These are phyloP conservation scores for Octomys mimax DNA, from an alignment of 2,797 vertebrate species.

Conservation along the genomic window DNA sequence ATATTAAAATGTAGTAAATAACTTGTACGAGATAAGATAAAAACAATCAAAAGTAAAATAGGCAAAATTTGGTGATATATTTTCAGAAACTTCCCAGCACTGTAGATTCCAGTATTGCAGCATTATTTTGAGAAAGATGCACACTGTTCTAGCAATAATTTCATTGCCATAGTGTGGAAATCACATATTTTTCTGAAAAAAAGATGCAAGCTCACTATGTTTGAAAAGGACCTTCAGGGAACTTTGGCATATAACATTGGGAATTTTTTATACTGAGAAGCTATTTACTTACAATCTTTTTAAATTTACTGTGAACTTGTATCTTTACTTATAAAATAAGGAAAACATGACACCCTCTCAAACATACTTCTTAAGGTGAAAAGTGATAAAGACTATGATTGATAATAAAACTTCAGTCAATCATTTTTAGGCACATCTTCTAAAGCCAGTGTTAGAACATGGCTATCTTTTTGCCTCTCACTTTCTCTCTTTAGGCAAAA, in stretches of 20 bases:
- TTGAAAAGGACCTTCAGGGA: background rate
- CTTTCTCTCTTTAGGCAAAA: conserved; percentile 24
- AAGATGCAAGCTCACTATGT: background rate
- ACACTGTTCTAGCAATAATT: background rate
- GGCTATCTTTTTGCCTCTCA: background rate
- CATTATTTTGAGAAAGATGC: background rate
- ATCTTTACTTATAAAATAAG: background rate
- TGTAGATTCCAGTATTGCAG: background rate
- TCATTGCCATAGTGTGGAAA: background rate
- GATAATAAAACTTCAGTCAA: background rate
- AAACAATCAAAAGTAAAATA: background rate
- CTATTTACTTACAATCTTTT: background rate
- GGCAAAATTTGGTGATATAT: background rate
- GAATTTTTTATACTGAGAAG: background rate
- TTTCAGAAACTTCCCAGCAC: background rate
- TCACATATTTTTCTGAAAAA: background rate
- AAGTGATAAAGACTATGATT: background rate
- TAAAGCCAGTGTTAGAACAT: background rate
- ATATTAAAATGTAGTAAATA: background rate
- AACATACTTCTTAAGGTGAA: background rate
- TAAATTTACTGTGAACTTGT: background rate
- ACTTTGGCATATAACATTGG: background rate
- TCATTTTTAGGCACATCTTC: background rate
- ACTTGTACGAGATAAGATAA: background rate
- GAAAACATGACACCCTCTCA: background rate